Base-by-base conservation (phyloP, 2,113 vertebrate species). In the Bambusicola thoracicus region DNA sequence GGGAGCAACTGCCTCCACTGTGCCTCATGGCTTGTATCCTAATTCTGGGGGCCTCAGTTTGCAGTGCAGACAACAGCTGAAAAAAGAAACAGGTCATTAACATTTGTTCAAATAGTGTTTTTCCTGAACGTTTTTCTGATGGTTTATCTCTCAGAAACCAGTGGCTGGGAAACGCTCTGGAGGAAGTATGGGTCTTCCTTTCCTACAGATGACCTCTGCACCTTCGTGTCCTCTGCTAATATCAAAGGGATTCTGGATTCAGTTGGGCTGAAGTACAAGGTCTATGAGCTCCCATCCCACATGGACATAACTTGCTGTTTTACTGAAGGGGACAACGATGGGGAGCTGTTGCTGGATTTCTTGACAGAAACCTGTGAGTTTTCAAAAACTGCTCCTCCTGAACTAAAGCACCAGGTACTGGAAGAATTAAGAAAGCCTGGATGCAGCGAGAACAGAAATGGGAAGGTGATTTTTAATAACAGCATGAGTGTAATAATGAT, bases 241-340 rank as follows among this genome's bases (percentile, higher is more conserved):
- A 91, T 99, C 65, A 96, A 94, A 73, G 93, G 83, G 85, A 92
- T 98, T n/a, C 97, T 99, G 84, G 98, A 98, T 55, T 81, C 96
- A 34, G 81, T 97, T 15, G 97, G 97, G 8, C 88, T 99, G 92
- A 97, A 96, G 34, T 98, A 98, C 83, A 96, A 98, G 73, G 92
- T 89, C 65, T 95, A 98, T 1, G 98, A 98, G 74, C 95, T 99
- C 63, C 96, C 94, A 6, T 99, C 99, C 40, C 92, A 98, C 40
- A 95, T 99, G 98, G 99, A 99, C 55, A 99, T 99, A 96, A 98
- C 98, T 0, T 98, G 98, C 92, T 99, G 99, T 91, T 99, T 99
- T 94, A 94, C 86, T 20, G 97, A 98, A 46, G 98, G 98, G 7
- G 97, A 98, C 68, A 95, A 97, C 92, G 98, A 98, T 16, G 99